Evolutionary conservation across 2,888 invertebrate genomes (phyloP), one percentile per base, ranked within the genome.

Genomic region (Leuctra nigra): DNA sequence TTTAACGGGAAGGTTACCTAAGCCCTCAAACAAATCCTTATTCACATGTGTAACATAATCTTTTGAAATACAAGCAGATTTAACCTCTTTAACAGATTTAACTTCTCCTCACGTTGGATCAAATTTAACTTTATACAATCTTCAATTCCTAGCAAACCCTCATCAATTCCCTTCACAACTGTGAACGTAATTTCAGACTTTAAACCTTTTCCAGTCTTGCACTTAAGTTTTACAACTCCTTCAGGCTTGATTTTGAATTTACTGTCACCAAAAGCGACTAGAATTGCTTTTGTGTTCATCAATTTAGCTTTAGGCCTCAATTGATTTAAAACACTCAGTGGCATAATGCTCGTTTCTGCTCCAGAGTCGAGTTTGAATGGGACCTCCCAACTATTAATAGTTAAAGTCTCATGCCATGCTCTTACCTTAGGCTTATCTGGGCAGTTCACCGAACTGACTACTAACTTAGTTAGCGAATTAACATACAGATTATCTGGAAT

Each of bases 271-370:
- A 46, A 46, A 6, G 46, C 23, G 3, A 23, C 46, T 23, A 46
- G 4, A 2, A 22, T 6, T 6, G 23, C 24, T 23, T 46, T 46
- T 9, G 46, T 46, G 7, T 22, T 6, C 23, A 11, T 18, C 6
- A 46, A n/a, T 20, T 6, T 11, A 6, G 46, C n/a, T 9, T 22
- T n/a, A 2, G 23, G 22, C 9, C 24, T 46, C 14, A 46, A n/a
- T 22, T 6, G 2, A 23, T 46, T 20, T n/a, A 18, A 23, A 3
- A n/a, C 11, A n/a, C 14, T 22, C 2, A 24, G n/a, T 24, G 46
- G 46, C n/a, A 46, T n/a, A 2, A 46, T 23, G 24, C 46, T 46
- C 2, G 46, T 23, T 14, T 46, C 46, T 46, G 46, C 46, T 22
- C 46, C 46, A 22, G 23, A n/a, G 23, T 46, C 46, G 6, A 46